phyloP scores from a whole-genome alignment of 1,140 invertebrate genomes.

The Dendroctonus valens region DNA sequence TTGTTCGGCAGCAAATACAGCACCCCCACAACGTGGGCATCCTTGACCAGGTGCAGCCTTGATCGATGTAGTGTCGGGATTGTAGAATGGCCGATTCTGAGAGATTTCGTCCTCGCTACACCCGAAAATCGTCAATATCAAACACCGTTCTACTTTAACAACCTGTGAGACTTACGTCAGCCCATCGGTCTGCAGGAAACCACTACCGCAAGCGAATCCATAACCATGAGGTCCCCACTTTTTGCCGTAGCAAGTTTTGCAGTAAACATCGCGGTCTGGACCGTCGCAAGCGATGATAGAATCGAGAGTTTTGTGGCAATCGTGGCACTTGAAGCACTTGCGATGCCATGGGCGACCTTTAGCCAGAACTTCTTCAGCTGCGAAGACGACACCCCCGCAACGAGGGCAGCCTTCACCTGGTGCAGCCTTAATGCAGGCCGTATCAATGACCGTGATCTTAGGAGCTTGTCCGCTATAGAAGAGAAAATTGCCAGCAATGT shows the following conservation, averaged over 20 bases:
- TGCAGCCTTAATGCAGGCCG: constrained; percentile 73
- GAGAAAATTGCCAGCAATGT: not conserved
- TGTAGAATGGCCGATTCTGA: constrained; percentile 70
- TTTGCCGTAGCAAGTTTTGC: constrained; percentile 89
- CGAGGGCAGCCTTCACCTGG: constrained; percentile 85
- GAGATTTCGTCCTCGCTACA: constrained; percentile 81
- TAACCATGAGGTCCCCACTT: constrained; percentile 94
- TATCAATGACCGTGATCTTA: constrained; percentile 74
- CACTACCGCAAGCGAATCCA: constrained; percentile 92
- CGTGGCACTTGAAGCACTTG: constrained; percentile 96
- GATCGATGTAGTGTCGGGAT: constrained; percentile 83
- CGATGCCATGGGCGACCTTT: constrained; percentile 92
- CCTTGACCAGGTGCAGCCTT: constrained; percentile 84
- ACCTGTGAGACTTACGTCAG: constrained; percentile 65
- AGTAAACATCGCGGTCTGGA: constrained; percentile 87
- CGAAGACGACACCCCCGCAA: constrained; percentile 87
- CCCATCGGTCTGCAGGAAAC: constrained; percentile 87
- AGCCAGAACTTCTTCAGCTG: constrained; percentile 84
- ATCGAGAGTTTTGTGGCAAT: constrained; percentile 90
- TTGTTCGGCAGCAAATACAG: constrained; percentile 92
- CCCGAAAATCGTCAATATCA: not conserved
- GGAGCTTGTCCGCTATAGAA: constrained; percentile 63
- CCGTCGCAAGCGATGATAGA: constrained; percentile 92
- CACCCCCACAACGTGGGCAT: constrained; percentile 87
- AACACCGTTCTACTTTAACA: not conserved